phyloP scores from a whole-genome alignment of 1,140 invertebrate genomes.

The Leucophenga varia region DNA sequence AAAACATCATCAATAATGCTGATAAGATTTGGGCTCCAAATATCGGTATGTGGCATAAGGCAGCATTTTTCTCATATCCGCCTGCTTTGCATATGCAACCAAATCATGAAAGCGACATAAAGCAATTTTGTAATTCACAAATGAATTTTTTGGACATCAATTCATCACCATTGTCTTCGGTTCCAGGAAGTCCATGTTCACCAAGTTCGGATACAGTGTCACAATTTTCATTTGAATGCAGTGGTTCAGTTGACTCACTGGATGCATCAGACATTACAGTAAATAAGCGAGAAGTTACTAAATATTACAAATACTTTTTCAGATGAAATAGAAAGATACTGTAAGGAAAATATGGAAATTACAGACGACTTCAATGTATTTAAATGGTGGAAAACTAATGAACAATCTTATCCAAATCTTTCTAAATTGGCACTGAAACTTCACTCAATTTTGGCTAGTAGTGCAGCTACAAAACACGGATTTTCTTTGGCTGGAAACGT shows the following conservation, averaged over 20 bases:
- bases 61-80: background rate
- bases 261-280: background rate
- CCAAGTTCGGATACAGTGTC: background rate
- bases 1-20: background rate
- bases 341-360: too few species aligned
- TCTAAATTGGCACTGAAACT: too few species aligned
- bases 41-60: background rate
- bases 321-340: background rate
- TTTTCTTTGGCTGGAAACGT: too few species aligned
- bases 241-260: background rate
- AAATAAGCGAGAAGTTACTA: background rate
- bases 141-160: too few species aligned
- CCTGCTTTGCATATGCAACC: background rate
- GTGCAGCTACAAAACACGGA: too few species aligned
- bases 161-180: too few species aligned
- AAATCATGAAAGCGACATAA: background rate
- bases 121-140: conserved; percentile 1
- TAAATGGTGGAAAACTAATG: background rate
- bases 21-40: background rate
- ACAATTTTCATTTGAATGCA: background rate
- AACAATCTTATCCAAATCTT: too few species aligned
- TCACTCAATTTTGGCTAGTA: too few species aligned
- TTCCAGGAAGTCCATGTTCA: background rate
- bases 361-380: background rate
- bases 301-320: background rate